Evolutionary conservation across 1,140 invertebrate species (phyloP), one percentile per base, ranked within the genome.

Genomic region (Sesamia nonagrioides): DNA sequence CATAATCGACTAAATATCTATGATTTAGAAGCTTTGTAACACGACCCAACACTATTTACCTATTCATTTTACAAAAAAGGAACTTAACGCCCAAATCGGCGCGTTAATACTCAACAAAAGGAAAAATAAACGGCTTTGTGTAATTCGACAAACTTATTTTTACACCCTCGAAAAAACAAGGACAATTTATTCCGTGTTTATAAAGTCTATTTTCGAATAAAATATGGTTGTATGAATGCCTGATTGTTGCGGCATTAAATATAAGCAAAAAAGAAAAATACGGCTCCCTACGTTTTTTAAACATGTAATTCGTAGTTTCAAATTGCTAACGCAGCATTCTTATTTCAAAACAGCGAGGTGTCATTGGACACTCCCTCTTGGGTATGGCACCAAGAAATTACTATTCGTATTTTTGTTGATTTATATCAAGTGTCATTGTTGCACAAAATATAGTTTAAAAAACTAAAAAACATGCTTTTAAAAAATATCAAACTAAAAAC

Each of bases 1-100:
- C 27, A 37, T 73, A 77, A 78, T 82, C 21, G 73, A 74, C 79
- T 82, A 84, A 85, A 83, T 69, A 81, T 79, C 84, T 83, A 83
- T 86, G 78, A 86, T 89, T 86, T 78, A 81, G 84, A 83, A 84
- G 86, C 87, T 91, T 88, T 91, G 92, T 86, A 93, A 94, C 85
- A 88, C 77, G 93, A 94, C 77, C 79, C 90, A 78, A 82, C 87
- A 91, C 87, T 94, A 94, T 95, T 94, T 94, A 94, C 92, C 92
- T 94, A 95, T 95, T 93, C 93, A 95, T 93, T 95, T 93, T 89
- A 90, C 88, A 93, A 94, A 93, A 92, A 94, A 92, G 91, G 92
- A 93, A 94, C 90, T 92, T 91, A 92, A 94, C 93, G 92, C 92
- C 93, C 92, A 93, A 93, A 93, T 94, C 91, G 91, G 89, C 88